Evolutionary conservation across 2,797 vertebrate genomes (phyloP).

Genomic region (Emydoidea blandingii): DNA sequence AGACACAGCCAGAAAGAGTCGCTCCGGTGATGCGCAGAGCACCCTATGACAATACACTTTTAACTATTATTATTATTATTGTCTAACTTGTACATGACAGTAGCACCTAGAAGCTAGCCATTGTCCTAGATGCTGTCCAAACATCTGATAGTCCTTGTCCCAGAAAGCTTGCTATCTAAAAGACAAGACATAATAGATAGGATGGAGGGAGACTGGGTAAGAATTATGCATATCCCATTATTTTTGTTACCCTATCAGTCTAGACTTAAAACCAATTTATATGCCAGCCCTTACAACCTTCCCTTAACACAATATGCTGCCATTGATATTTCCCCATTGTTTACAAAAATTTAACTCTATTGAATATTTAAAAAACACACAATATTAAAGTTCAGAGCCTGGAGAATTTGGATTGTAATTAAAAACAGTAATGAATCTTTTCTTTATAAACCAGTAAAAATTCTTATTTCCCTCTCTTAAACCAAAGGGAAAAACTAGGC

Average conservation of each 20-base stretch:
- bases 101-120: background rate
- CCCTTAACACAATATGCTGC: background rate
- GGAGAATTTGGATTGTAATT: background rate
- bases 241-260: background rate
- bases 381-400: background rate
- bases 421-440: background rate
- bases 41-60: background rate
- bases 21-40: background rate
- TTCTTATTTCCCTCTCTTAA: background rate
- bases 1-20: background rate
- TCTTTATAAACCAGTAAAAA: conserved; percentile 9
- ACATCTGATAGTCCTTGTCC: background rate
- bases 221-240: background rate
- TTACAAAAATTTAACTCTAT: background rate
- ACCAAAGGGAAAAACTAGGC: background rate
- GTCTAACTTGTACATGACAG: background rate
- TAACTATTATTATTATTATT: conserved; percentile 33
- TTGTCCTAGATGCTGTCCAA: background rate
- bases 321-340: background rate
- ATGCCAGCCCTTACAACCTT: background rate
- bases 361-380: background rate
- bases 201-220: background rate
- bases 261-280: background rate
- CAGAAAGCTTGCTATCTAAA: background rate
- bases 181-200: background rate